Evolutionary conservation across 2,113 vertebrate genomes (phyloP), one percentile per base, ranked within the genome.

Genomic region (Chlamydotis undulata): DNA sequence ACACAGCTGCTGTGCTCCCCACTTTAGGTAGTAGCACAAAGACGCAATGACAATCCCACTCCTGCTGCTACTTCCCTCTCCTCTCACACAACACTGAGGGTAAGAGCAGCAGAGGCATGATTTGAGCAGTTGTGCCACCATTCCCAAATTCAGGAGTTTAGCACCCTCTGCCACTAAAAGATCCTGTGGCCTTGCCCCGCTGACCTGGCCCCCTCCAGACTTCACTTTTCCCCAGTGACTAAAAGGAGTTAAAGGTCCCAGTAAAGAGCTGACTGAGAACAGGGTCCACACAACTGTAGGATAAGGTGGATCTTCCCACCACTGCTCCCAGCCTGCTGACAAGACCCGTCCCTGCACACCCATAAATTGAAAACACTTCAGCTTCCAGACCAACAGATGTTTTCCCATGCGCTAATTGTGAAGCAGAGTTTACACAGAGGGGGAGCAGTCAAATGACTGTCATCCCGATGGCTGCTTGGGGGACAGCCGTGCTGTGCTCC

Each of bases 41-140:
- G 39, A 18, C 26, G 64, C 41, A 80, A 6, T 26, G 49, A 52
- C 22, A 60, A 29, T 61, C 33, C 70, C 28, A 17, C 3, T 61
- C 35, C 61, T 65, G 53, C 56, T 87, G 49, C 53, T 87, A 12
- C 55, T 74, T 83, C 64, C 29, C 31, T 41, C 39, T 83, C 12
- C 49, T 28, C 52, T 81, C 0, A 0, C 23, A 18, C 3, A 18
- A n/a, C 55, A 49, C 35, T 31, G 63, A 7, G 37, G 49, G 37
- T 6, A 68, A 63, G 37, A n/a, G 23, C 45, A 70, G 63, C 55
- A 87, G 63, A 77, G 41, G 10, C 37, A 4, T 74, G 55, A n/a
- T 59, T 59, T 86, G 56, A 90, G 41, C n/a, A 83, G 16, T 5
- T 75, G 37, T 77, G 79, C 25, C 60, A 59, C 9, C 12, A 9